phyloP scores from a whole-genome alignment of 2,113 vertebrate species.

The Mesembrinibis cayennensis region DNA sequence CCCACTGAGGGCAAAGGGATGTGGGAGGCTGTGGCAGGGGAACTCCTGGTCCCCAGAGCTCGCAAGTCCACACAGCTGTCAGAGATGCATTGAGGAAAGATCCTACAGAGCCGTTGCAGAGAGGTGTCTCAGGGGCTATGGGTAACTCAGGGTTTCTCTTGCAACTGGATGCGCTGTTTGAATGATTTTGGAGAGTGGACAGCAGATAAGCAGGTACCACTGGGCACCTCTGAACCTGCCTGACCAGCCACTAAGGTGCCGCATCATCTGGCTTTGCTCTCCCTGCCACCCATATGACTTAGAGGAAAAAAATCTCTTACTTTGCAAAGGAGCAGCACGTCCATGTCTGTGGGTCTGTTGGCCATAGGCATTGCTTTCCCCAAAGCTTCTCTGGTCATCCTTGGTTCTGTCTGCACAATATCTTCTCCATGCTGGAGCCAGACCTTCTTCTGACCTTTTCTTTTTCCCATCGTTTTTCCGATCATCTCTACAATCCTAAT shows the following conservation, averaged over 20 bases:
- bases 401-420: not conserved
- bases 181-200: not conserved
- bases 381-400: not conserved
- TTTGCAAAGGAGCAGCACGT: not conserved
- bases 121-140: too few relatives aligned
- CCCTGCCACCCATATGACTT: not conserved
- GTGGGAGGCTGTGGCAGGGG: not conserved
- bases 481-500: not conserved
- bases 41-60: not conserved
- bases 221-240: not conserved
- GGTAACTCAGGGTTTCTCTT: not conserved
- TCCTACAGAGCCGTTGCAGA: not conserved
- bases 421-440: not conserved
- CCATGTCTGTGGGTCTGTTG: fast-evolving
- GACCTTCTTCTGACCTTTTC: not conserved
- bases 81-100: not conserved
- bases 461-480: not conserved
- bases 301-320: not conserved
- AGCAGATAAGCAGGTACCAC: not conserved
- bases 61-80: not conserved
- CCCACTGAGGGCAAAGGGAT: not conserved
- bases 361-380: not conserved
- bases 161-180: not conserved
- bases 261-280: not conserved
- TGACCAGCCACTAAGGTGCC: not conserved